Conservation (phyloP, 2,113 vertebrate species). For the Numenius arquata region DNA sequence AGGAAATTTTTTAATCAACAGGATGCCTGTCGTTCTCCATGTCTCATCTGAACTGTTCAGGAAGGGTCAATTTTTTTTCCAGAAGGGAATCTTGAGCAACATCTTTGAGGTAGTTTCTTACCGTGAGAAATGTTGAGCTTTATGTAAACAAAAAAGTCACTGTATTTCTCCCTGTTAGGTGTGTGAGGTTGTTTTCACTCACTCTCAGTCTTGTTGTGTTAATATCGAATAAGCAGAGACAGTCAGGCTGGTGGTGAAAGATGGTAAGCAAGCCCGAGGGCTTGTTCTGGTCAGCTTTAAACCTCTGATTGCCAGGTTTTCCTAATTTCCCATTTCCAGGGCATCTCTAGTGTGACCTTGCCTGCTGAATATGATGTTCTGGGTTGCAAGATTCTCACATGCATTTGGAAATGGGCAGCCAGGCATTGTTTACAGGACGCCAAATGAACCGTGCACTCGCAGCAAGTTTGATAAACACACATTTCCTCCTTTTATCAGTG, state of each 20-base stretch:
- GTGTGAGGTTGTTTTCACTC: conserved; percentile 75
- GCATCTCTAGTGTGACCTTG: conserved; percentile 81
- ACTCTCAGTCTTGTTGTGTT: conserved; percentile 65
- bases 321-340: conserved; percentile 90
- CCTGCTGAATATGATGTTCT: conserved; percentile 81
- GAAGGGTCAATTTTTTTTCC: conserved; percentile 18
- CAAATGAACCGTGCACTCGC: conserved; percentile 81
- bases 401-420: conserved; percentile 77
- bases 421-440: conserved; percentile 81
- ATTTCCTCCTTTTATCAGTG: conserved; percentile 87
- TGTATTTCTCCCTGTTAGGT: conserved; percentile 71
- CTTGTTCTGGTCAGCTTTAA: conserved; percentile 76
- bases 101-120: conserved; percentile 48
- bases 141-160: conserved; percentile 75
- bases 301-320: conserved; percentile 85
- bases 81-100: not conserved
- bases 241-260: conserved; percentile 76
- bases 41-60: conserved; percentile 18
- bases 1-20: conserved; percentile 51
- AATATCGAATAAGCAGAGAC: conserved; percentile 74
- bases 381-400: conserved; percentile 79
- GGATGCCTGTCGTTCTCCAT: conserved; percentile 27
- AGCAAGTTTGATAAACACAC: conserved; percentile 89
- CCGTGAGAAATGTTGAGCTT: conserved; percentile 68
- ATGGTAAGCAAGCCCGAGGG: conserved; percentile 79